These are phyloP conservation scores for Bombus fervidus DNA, from an alignment of 1,140 invertebrate genomes.

Conservation along the genomic window DNA sequence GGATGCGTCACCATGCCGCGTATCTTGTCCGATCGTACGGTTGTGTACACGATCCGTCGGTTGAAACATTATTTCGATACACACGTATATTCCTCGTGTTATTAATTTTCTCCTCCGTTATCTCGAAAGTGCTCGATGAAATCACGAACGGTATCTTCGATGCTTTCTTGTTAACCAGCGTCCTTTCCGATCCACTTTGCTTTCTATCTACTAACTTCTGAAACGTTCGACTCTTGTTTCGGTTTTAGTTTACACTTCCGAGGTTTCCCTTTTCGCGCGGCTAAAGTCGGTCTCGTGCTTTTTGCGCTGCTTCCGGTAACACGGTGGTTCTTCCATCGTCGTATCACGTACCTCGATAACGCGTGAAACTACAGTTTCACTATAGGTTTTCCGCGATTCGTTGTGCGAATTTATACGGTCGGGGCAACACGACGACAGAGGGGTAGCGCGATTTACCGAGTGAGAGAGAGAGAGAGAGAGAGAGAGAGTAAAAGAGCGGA, in stretches of 20 bases:
- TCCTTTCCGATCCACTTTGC: neutral
- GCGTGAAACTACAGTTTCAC: neutral
- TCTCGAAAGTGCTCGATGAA: neutral
- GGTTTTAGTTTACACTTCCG: neutral
- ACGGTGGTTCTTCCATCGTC: neutral
- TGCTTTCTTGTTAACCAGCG: neutral
- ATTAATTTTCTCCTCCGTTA: constrained; percentile 14
- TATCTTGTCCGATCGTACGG: constrained; percentile 20
- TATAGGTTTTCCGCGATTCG: neutral
- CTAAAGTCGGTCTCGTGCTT: neutral
- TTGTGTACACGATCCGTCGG: constrained; percentile 39
- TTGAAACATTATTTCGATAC: constrained; percentile 19
- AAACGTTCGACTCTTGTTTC: neutral
- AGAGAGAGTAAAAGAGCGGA: neutral
- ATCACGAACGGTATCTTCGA: neutral
- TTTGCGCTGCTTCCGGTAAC: neutral
- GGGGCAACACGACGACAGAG: neutral
- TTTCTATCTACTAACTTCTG: neutral
- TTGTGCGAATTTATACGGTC: neutral
- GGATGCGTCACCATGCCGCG: constrained; percentile 52
- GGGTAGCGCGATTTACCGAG: neutral
- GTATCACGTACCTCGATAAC: neutral
- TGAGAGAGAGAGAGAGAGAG: neutral
- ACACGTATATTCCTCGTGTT: neutral
- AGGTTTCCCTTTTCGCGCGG: neutral